Evolutionary conservation across 2,113 vertebrate genomes (phyloP).

Genomic region (Phrynocephalus versicolor): DNA sequence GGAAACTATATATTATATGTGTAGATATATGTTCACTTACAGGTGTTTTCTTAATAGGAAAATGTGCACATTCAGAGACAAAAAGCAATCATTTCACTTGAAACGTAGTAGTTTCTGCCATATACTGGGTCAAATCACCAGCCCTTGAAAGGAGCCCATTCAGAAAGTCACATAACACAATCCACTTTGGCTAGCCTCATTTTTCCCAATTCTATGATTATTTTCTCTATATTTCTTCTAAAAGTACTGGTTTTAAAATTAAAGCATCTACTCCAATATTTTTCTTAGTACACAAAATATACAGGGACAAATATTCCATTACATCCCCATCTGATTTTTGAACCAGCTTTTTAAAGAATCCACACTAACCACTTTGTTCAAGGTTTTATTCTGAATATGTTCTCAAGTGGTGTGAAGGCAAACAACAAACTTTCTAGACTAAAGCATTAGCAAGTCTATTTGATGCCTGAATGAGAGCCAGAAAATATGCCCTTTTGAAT

Average conservation of each 20-base stretch:
- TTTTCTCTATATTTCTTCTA: not conserved
- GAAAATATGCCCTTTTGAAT: not conserved
- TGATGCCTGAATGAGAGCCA: not conserved
- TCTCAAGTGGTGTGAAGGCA: not conserved
- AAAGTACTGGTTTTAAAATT: not conserved
- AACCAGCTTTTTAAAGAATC: not conserved
- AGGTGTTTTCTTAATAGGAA: not conserved
- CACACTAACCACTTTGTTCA: not conserved
- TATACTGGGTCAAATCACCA: not conserved
- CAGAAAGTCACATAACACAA: not conserved
- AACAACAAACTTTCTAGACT: not conserved
- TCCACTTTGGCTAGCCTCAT: not conserved
- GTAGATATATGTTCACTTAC: not conserved
- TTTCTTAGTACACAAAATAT: not conserved
- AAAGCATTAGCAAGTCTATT: not conserved
- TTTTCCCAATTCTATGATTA: not conserved
- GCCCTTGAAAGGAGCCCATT: not conserved
- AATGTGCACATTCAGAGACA: not conserved
- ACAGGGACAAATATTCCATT: not conserved
- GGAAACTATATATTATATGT: no score
- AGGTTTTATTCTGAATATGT: not conserved
- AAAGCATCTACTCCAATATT: no score
- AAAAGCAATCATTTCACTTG: not conserved
- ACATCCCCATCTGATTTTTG: no score
- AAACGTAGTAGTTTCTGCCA: not conserved